These are phyloP conservation scores for Desoria tigrina DNA, from an alignment of 2,888 invertebrate genomes.

Conservation along the genomic window DNA sequence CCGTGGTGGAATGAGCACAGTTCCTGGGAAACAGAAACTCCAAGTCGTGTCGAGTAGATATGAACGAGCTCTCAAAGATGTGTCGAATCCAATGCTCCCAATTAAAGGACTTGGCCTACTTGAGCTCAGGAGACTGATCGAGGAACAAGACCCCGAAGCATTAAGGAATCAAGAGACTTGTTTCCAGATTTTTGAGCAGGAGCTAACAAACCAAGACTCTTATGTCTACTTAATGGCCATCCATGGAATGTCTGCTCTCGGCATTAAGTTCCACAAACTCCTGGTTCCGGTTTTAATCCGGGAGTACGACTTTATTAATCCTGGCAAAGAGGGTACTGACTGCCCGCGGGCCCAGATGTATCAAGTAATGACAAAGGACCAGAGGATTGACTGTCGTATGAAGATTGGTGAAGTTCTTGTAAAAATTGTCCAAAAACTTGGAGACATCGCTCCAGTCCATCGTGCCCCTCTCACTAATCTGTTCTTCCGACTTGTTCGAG, in stretches of 20 bases:
- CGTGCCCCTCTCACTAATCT: constrained; percentile 70
- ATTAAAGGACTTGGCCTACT: constrained; percentile 79
- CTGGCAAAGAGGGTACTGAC: constrained; percentile 54
- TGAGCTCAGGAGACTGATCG: constrained; percentile 70
- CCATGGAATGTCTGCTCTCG: constrained; percentile 71
- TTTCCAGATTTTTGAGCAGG: constrained; percentile 72
- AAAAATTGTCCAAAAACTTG: constrained; percentile 69
- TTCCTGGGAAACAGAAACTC: constrained; percentile 49
- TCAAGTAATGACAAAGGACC: constrained; percentile 22
- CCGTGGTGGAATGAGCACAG: constrained; percentile 25
- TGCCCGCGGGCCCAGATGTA: constrained; percentile 8
- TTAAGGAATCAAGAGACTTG: constrained; percentile 67
- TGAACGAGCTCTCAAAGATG: constrained; percentile 67
- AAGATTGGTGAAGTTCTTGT: constrained; percentile 81
- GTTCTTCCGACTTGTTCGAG: constrained; percentile 69
- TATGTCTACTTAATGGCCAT: constrained; percentile 79
- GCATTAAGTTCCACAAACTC: constrained; percentile 67
- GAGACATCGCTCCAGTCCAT: constrained; percentile 70
- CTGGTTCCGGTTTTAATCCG: constrained; percentile 69
- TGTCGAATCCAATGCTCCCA: constrained; percentile 73
- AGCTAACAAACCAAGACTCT: constrained; percentile 74
- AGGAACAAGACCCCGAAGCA: constrained; percentile 66
- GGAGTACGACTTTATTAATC: constrained; percentile 62
- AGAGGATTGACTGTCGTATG: constrained; percentile 61
- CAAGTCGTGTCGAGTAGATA: constrained; percentile 58